phyloP scores from a whole-genome alignment of 2,113 vertebrate genomes.

The Setophaga coronata region DNA sequence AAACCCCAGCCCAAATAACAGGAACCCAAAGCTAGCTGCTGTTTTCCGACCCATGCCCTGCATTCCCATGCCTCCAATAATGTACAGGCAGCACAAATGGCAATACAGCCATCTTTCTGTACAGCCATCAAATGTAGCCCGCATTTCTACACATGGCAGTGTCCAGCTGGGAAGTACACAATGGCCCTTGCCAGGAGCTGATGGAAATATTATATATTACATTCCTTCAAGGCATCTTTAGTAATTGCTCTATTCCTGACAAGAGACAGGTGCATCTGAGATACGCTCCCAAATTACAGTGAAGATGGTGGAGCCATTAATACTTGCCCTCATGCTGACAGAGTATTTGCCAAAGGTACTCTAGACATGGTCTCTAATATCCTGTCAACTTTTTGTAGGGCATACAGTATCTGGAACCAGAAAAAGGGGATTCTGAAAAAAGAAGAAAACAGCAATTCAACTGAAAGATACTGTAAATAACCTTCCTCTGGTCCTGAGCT shows the following conservation, averaged over 20 bases:
- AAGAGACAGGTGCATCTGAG: background rate
- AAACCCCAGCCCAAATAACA: background rate
- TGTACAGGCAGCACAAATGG: rapidly evolving
- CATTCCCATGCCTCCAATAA: background rate
- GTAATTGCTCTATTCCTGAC: background rate
- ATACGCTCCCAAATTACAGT: background rate
- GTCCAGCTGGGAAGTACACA: background rate
- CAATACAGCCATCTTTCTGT: background rate
- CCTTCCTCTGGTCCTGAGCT: background rate
- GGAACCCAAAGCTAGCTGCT: background rate
- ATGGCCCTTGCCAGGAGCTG: background rate
- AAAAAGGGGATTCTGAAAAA: background rate
- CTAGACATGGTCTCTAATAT: rapidly evolving
- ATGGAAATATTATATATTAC: background rate
- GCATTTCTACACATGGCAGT: rapidly evolving
- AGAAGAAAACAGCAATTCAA: background rate
- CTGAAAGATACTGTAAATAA: background rate
- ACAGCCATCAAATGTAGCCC: too few species aligned
- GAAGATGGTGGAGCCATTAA: background rate
- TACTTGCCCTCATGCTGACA: rapidly evolving
- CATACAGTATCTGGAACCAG: background rate
- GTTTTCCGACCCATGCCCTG: background rate
- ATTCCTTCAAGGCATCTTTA: background rate
- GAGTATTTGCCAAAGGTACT: background rate
- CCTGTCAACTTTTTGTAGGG: background rate